phyloP scores from a whole-genome alignment of 2,797 vertebrate species.

The Sebastes hubbsi region DNA sequence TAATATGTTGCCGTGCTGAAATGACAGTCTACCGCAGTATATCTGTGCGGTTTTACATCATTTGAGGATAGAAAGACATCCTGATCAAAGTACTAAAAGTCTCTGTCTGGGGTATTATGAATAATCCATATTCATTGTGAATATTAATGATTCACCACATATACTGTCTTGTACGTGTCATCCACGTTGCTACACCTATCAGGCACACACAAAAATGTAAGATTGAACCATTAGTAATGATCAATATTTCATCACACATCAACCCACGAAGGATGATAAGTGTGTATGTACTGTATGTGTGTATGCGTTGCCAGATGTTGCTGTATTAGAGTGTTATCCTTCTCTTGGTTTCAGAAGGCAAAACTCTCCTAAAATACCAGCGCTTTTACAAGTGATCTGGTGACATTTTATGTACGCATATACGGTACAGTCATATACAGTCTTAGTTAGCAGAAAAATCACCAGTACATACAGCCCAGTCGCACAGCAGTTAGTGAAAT shows the following conservation, averaged over 20 bases:
- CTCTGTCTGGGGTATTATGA: constrained; percentile 48
- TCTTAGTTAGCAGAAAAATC: neutral
- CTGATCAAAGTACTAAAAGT: constrained; percentile 47
- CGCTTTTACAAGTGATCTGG: neutral
- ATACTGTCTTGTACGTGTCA: constrained; percentile 58
- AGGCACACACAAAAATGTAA: constrained; percentile 58
- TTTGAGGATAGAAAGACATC: constrained; percentile 25
- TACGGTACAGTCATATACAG: neutral
- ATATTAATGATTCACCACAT: constrained; percentile 77
- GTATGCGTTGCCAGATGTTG: constrained; percentile 24
- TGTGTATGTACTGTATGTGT: neutral
- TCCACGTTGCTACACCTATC: constrained; percentile 64
- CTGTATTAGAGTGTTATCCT: constrained; percentile 1
- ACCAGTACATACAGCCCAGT: neutral
- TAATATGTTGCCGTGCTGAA: constrained; percentile 20
- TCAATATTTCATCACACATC: constrained; percentile 73
- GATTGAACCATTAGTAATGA: constrained; percentile 67
- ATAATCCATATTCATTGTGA: constrained; percentile 66
- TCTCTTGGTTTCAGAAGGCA: constrained; percentile 6
- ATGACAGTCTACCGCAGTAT: neutral
- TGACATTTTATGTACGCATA: neutral
- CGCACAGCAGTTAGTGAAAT: too few species aligned
- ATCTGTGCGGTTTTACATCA: constrained; percentile 34
- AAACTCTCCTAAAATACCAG: neutral
- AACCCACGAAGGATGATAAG: constrained; percentile 43